Evolutionary conservation across 2,888 invertebrate species (phyloP), one percentile per base, ranked within the genome.

Genomic region (Sicus ferrugineus): DNA sequence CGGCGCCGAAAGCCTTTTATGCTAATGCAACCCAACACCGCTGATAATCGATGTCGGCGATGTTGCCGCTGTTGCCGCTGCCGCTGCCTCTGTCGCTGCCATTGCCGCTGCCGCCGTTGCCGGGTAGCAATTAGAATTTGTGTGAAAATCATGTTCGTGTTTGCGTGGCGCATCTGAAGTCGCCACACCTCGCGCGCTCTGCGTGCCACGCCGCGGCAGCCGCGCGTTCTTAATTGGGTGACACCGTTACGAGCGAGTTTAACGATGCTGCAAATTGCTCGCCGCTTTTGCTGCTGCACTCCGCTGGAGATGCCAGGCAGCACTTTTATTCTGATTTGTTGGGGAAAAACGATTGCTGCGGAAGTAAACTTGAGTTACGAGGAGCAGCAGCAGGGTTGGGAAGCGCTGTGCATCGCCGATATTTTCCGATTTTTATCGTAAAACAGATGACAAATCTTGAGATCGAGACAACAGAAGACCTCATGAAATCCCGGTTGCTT

Each of bases 41-140:
- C 42, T 42, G 34, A 34, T 61, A 56, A 56, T 28, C n/a, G n/a
- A n/a, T n/a, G n/a, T n/a, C n/a, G n/a, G n/a, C n/a, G n/a, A n/a
- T 21, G 21, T 48, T 21, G 56, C 5, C 26, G 14, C 23, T 52
- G 23, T 14, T 52, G 26, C 23, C 23, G n/a, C 52, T 6, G 52
- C 11, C 14, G 52, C 26, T 54, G 21, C 26, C 26, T 21, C 26
- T 23, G 9, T 54, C 26, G 52, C 28, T 54, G 6, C 21, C 34
- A 34, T 31, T 59, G n/a, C 42, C 21, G 2, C 16, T 38, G 42
- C 11, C 16, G 42, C 42, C n/a, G 42, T 42, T n/a, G 42, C 14
- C n/a, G 42, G 26, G 3, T 16, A 23, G 61, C 42, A 61, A 61
- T 61, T 61, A 61, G 61, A 61, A 61, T 61, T 61, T 61, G 61